Evolutionary conservation across 2,888 invertebrate species (phyloP).

Genomic region (Agapetus fuscipes): DNA sequence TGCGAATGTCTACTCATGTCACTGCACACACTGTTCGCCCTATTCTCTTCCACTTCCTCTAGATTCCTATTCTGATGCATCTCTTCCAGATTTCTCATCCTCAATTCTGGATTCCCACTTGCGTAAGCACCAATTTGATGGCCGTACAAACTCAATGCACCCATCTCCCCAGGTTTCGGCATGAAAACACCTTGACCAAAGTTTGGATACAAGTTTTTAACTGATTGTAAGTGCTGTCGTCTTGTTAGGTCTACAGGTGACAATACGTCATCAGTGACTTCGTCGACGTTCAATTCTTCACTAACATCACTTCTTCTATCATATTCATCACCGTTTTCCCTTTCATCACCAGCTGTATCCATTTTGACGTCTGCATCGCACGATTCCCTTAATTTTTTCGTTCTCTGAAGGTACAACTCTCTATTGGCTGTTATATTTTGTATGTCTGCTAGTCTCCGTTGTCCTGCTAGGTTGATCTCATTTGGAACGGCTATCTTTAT

Average conservation of each 20-base stretch:
- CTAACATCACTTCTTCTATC: constrained; percentile 28
- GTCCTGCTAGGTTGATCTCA: constrained; percentile 15
- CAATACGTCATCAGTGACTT: constrained; percentile 32
- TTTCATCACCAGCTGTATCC: constrained; percentile 10
- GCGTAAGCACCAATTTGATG: constrained; percentile 13
- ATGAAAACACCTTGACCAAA: constrained; percentile 11
- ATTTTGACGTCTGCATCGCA: constrained; percentile 17
- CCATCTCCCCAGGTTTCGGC: constrained; percentile 12
- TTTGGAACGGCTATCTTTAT: constrained; percentile 15
- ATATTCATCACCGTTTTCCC: constrained; percentile 22
- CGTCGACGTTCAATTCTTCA: constrained; percentile 31
- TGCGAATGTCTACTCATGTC: constrained; percentile 31
- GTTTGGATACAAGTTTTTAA: constrained; percentile 6
- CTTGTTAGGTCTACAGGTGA: constrained; percentile 38
- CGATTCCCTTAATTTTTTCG: constrained; percentile 29
- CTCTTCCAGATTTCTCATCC: constrained; percentile 11
- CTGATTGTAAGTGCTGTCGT: constrained; percentile 24
- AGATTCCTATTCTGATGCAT: constrained; percentile 25
- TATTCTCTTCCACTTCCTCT: neutral
- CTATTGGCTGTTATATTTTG: constrained; percentile 22
- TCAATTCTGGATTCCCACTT: constrained; percentile 6
- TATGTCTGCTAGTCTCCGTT: constrained; percentile 15
- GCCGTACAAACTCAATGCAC: constrained; percentile 11
- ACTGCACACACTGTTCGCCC: constrained; percentile 37
- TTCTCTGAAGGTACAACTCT: constrained; percentile 25